Conservation (phyloP, 1,140 invertebrate species). For the Drosophila murphyi region DNA sequence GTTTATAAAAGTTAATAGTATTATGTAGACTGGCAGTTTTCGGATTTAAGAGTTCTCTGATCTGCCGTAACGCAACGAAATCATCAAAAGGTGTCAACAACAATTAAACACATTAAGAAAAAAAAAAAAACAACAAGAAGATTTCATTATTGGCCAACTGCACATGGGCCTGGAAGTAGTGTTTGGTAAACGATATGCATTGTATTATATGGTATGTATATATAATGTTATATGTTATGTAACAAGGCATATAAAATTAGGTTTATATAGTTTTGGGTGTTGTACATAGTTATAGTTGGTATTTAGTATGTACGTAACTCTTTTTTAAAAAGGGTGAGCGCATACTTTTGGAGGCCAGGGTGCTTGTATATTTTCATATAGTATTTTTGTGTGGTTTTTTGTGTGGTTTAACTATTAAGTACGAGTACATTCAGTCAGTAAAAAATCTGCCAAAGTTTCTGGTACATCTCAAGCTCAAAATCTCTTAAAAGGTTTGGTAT, state of each 20-base stretch:
- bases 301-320: slow-evolving; percentile 42
- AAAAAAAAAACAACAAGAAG: slow-evolving; percentile 64
- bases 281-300: slow-evolving; percentile 9
- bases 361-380: slow-evolving; percentile 45
- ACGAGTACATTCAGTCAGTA: slow-evolving; percentile 56
- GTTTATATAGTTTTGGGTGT: slow-evolving; percentile 34
- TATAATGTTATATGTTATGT: slow-evolving; percentile 49
- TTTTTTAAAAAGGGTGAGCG: slow-evolving; percentile 58
- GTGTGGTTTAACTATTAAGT: slow-evolving; percentile 46
- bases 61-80: slow-evolving; percentile 61
- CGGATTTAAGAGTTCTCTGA: slow-evolving; percentile 35
- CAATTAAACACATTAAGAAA: slow-evolving; percentile 70
- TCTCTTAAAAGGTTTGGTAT: slow-evolving; percentile 23
- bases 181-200: slow-evolving; percentile 39
- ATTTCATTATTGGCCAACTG: slow-evolving; percentile 59
- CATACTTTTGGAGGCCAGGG: slow-evolving; percentile 69
- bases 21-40: slow-evolving; percentile 3
- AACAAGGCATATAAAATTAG: slow-evolving; percentile 45
- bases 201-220: slow-evolving; percentile 23
- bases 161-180: slow-evolving; percentile 64
- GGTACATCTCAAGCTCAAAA: slow-evolving; percentile 38
- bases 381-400: slow-evolving; percentile 23
- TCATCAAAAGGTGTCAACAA: slow-evolving; percentile 68
- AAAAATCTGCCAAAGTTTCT: slow-evolving; percentile 70
- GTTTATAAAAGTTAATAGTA: slow-evolving; percentile 1